A percentile compares a stretch with the other conserved stretches of the same genome.
These are phyloP conservation scores for Hemichromis elongatus DNA, from an alignment of 2,113 vertebrate species.

Conservation along the genomic window DNA sequence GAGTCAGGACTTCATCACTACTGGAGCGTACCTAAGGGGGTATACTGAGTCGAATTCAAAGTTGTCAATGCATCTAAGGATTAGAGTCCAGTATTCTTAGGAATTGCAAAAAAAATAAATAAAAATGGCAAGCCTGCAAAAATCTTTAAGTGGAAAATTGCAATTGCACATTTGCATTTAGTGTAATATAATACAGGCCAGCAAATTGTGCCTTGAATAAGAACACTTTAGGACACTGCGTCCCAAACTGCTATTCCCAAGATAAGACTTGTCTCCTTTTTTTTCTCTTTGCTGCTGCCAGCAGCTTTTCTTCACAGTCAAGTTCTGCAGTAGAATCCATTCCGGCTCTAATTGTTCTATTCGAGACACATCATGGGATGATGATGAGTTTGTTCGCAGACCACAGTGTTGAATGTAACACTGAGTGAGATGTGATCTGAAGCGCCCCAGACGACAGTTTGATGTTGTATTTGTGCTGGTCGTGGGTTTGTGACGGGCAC, in stretches of 20 bases:
- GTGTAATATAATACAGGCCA: background rate
- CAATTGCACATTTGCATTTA: background rate
- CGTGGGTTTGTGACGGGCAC: constrained; percentile 16
- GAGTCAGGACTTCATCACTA: constrained; percentile 27
- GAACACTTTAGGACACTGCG: background rate
- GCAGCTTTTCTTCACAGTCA: constrained; percentile 7
- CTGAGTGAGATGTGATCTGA: background rate
- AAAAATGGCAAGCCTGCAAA: too few species aligned
- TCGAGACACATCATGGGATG: background rate
- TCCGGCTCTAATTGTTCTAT: background rate
- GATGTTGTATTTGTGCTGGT: background rate
- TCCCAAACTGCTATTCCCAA: background rate
- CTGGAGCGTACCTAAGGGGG: background rate
- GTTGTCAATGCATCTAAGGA: background rate
- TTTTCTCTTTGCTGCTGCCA: background rate
- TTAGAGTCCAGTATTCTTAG: background rate
- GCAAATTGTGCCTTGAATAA: constrained; percentile 31
- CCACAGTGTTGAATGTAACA: constrained; percentile 56
- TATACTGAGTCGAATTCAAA: background rate
- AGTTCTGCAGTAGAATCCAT: constrained; percentile 6
- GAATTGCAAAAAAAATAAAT: background rate
- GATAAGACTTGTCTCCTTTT: constrained; percentile 26
- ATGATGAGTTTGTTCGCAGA: background rate
- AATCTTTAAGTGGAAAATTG: background rate
- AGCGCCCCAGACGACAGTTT: background rate